Percentiles rank a stretch among this genome's conserved stretches.
These are phyloP conservation scores for Dynastes hyllus DNA, from an alignment of 2,888 invertebrate genomes.

Conservation along the genomic window DNA sequence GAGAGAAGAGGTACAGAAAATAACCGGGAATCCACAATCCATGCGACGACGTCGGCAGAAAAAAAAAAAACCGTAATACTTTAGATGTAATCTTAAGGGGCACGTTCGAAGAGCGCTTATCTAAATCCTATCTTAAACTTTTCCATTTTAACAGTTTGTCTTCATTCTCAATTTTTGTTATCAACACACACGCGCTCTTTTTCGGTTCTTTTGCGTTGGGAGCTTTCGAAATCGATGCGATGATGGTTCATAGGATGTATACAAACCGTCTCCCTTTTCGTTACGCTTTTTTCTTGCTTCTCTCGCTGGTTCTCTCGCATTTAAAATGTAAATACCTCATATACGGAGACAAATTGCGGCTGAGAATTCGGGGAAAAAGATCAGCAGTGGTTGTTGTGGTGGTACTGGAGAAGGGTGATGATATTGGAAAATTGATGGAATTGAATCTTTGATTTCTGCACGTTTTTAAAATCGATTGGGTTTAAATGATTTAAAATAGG, in stretches of 20 bases:
- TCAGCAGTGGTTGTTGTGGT: too few relatives aligned
- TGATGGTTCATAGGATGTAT: neutral
- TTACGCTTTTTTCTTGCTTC: neutral
- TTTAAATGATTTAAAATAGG: too few relatives aligned
- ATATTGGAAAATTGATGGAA: too few relatives aligned
- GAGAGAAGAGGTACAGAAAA: constrained; percentile 43
- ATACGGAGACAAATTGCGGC: too few relatives aligned
- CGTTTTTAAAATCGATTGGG: too few relatives aligned
- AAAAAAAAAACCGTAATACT: constrained; percentile 43
- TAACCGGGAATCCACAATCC: constrained; percentile 40
- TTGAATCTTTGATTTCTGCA: too few relatives aligned
- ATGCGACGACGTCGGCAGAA: constrained; percentile 27
- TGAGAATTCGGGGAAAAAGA: too few relatives aligned
- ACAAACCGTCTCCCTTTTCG: neutral
- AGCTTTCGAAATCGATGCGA: constrained; percentile 18
- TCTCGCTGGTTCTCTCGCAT: neutral
- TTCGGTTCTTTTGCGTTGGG: neutral
- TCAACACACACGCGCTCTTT: constrained; percentile 41
- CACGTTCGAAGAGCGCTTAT: constrained; percentile 49
- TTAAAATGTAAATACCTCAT: constrained; percentile 12
- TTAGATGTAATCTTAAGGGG: constrained; percentile 49
- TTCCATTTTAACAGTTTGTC: constrained; percentile 51
- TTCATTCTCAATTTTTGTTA: constrained; percentile 51
- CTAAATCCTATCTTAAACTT: constrained; percentile 51
- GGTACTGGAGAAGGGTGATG: too few relatives aligned